Evolutionary conservation across 2,113 vertebrate species (phyloP).

Genomic region (Piprites chloris): DNA sequence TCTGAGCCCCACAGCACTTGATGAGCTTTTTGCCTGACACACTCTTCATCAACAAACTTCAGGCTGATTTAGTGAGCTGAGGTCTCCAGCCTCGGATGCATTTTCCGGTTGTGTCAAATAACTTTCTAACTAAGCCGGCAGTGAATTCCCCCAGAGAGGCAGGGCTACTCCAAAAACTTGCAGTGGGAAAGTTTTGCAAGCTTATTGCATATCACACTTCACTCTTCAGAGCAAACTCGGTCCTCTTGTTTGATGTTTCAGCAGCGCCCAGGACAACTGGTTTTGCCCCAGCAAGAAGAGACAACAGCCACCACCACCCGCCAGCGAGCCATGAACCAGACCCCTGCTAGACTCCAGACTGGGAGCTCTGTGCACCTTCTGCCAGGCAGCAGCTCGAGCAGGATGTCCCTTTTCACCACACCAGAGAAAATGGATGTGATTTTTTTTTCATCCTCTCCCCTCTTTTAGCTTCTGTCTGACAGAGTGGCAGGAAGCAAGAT

Average conservation of each 20-base stretch:
- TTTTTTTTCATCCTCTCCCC: not conserved
- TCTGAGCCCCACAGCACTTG: rapidly evolving
- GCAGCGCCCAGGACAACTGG: not conserved
- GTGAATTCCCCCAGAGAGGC: not conserved
- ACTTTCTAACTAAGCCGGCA: not conserved
- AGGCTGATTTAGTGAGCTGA: not conserved
- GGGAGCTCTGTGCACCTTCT: not conserved
- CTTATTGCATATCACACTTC: not conserved
- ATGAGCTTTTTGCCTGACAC: not conserved
- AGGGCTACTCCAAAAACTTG: rapidly evolving
- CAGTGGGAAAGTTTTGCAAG: not conserved
- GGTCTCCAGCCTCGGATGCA: not conserved
- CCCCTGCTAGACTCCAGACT: not conserved
- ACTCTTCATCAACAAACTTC: not conserved
- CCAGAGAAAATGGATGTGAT: not conserved
- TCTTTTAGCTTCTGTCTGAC: not conserved
- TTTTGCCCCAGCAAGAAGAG: not conserved
- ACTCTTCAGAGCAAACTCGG: not conserved
- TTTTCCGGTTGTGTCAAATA: not conserved
- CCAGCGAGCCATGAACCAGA: not conserved
- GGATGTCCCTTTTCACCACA: not conserved
- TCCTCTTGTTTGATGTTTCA: not conserved
- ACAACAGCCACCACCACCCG: not conserved
- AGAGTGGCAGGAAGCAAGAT: not conserved
- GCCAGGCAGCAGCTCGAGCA: not conserved